These are phyloP conservation scores for Platorchestia sp. DNA, from an alignment of 1,140 invertebrate species.

Conservation along the genomic window DNA sequence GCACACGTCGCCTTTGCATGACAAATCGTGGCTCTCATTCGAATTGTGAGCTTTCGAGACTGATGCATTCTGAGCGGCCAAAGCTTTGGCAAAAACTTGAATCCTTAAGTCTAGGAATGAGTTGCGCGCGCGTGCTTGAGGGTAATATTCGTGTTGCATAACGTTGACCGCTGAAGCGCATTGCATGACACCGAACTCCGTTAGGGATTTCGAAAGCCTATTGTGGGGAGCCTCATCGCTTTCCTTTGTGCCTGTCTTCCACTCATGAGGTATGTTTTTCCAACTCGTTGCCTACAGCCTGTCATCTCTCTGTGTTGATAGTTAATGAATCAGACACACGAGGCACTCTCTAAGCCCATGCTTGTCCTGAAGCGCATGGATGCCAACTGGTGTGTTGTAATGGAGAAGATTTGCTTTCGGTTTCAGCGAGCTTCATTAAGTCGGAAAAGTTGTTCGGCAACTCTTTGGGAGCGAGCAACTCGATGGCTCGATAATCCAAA, in stretches of 20 bases:
- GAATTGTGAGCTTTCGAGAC: not conserved
- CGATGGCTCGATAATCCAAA: not conserved
- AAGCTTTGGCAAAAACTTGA: not conserved
- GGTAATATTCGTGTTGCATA: not conserved
- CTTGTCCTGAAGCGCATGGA: not conserved
- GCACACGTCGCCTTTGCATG: not conserved
- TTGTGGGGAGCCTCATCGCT: not conserved
- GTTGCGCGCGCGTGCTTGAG: not conserved
- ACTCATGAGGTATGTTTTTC: not conserved
- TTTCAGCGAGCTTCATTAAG: conserved; percentile 42
- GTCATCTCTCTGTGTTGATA: not conserved
- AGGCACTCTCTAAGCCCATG: not conserved
- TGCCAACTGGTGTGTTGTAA: conserved; percentile 20
- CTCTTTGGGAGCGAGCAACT: not conserved
- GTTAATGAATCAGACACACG: not conserved
- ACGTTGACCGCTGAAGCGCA: not conserved
- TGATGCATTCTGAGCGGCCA: not conserved
- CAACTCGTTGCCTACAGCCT: not conserved
- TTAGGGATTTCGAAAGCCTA: not conserved
- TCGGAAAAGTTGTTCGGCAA: conserved; percentile 27
- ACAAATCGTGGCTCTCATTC: not conserved
- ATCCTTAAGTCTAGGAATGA: not conserved
- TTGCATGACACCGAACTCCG: not conserved
- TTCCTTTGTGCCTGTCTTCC: not conserved
- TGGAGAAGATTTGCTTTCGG: conserved; percentile 22